A percentile compares a stretch with the other conserved stretches of the same genome.
Evolutionary conservation across 2,888 invertebrate species (phyloP).

Genomic region (Erpobdella octoculata): DNA sequence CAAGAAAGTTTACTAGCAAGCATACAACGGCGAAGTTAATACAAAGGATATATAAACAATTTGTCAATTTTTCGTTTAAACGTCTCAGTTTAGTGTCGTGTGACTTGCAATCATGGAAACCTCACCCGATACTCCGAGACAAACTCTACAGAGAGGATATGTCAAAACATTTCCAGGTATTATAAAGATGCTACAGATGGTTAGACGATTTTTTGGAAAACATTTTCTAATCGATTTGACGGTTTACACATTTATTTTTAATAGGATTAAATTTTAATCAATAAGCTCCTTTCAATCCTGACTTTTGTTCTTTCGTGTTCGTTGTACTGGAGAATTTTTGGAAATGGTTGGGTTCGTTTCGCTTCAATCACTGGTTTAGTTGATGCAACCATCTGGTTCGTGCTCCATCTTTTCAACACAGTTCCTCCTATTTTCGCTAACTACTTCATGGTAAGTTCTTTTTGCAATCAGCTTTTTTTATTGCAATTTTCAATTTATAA

Average conservation of each 20-base stretch:
- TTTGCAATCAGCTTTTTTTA: too few species aligned
- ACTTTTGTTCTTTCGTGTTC: constrained; percentile 13
- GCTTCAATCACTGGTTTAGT: background rate
- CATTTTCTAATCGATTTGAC: too few species aligned
- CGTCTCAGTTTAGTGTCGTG: too few species aligned
- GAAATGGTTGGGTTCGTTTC: constrained; percentile 28
- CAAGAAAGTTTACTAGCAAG: too few species aligned
- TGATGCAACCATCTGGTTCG: constrained; percentile 11
- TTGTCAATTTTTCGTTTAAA: too few species aligned
- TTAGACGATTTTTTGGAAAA: background rate
- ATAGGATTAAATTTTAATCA: background rate
- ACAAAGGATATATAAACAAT: too few species aligned
- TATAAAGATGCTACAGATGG: constrained; percentile 25
- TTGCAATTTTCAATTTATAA: too few species aligned
- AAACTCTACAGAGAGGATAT: constrained; percentile 6
- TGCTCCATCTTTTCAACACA: constrained; percentile 26
- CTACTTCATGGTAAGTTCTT: constrained; percentile 27
- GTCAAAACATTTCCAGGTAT: constrained; percentile 16
- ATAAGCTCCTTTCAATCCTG: constrained; percentile 9
- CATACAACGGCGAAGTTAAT: too few species aligned
- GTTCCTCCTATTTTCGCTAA: constrained; percentile 24
- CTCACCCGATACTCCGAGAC: background rate
- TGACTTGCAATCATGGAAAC: too few species aligned
- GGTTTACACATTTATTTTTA: background rate
- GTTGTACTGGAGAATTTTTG: background rate